Evolutionary conservation across 2,113 vertebrate genomes (phyloP), one percentile per base, ranked within the genome.

Genomic region (Tamias sibiricus): DNA sequence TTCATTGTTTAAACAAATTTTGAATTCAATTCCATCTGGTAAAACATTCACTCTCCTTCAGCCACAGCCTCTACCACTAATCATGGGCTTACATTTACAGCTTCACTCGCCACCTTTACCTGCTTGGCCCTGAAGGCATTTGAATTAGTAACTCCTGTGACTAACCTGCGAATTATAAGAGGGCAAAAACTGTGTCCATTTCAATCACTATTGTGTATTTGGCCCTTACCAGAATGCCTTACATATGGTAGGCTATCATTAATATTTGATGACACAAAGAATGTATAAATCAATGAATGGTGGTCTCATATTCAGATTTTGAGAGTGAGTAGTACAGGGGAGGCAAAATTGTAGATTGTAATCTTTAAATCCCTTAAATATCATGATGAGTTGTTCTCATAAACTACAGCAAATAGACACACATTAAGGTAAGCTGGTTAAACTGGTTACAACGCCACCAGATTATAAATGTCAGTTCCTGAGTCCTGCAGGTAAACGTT

Each of bases 251-350:
- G 47, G 12, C 26, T 75, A 26, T 90, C 26, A 54, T 93, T 94
- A 95, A 81, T 66, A 80, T 68, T 75, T 90, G 35, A 97, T 68
- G 57, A 96, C 89, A 66, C 57, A 87, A 85, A 92, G 54, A 66
- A 64, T 37, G 20, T 37, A 62, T 17, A 80, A 32, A 72, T 72
- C 44, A 26, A 47, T 86, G 57, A 69, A 72, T 26, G 4, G 6
- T 6, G 76, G 22, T 16, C 35, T 92, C 19, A 4, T 62, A 76
- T 72, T 95, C 52, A 93, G 22, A 64, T 75, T 52, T 93, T 44
- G 37, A n/a, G 57, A 37, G 8, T 68, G 37, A 96, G 22, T 6
- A 66, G n/a, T 64, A 93, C 47, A 86, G 35, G 44, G n/a, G 13
- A 94, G 44, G 22, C 22, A 69, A 76, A 75, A 85, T 68, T 91